Evolutionary conservation across 2,797 vertebrate species (phyloP).

Genomic region (Rousettus madagascariensis): DNA sequence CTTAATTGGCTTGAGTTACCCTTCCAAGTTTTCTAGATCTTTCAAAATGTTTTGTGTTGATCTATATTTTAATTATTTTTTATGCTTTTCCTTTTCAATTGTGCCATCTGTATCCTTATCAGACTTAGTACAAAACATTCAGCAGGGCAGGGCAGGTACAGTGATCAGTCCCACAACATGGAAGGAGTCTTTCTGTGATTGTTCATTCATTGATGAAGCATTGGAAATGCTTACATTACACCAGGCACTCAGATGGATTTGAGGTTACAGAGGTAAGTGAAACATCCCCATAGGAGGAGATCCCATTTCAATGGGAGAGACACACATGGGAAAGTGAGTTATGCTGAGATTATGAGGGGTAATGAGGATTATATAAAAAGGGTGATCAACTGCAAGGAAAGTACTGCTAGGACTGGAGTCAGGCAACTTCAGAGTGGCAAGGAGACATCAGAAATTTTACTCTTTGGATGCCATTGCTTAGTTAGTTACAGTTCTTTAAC

Average conservation of each 20-base stretch:
- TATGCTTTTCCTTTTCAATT: not conserved
- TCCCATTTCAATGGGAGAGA: not conserved
- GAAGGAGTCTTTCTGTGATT: not conserved
- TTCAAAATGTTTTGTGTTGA: not conserved
- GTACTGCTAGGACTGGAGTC: not conserved
- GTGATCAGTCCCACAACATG: not conserved
- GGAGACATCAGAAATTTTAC: not conserved
- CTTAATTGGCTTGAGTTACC: not conserved
- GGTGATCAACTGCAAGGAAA: not conserved
- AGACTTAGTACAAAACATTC: slow-evolving; percentile 1
- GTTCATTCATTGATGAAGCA: not conserved
- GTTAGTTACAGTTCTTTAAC: not conserved
- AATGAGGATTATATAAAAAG: not conserved
- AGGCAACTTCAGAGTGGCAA: not conserved
- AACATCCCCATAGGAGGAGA: not conserved
- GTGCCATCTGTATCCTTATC: not conserved
- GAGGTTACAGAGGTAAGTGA: not conserved
- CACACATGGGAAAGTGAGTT: not conserved
- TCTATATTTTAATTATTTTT: slow-evolving; percentile 15
- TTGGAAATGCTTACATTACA: not conserved
- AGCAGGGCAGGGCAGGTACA: not conserved
- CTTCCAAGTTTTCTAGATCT: not conserved
- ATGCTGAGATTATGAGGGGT: not conserved
- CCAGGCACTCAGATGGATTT: not conserved
- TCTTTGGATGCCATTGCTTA: not conserved